Base-by-base conservation (phyloP, 2,797 vertebrate genomes). In the Scarus forsteni region DNA sequence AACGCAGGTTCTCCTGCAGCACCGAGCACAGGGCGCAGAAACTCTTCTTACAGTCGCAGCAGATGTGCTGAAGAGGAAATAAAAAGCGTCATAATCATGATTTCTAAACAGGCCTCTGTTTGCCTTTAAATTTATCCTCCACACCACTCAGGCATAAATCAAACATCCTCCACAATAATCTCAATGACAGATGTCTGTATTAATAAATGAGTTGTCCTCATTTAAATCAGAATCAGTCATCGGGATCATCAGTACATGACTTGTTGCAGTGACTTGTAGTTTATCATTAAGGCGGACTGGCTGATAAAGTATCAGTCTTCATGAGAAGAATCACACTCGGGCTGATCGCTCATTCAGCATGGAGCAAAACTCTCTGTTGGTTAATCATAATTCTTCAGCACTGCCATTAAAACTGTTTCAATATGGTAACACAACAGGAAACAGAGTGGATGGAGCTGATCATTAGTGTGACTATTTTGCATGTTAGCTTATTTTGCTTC, bases 21-120 rank as follows among this genome's bases (percentile, higher is more conserved):
- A 97, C 95, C 0, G 97, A 98, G 83, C 98, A 99, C 60, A 98
- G 88, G 0, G 97, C 96, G 77, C 98, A 99, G 81, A 98, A 99
- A 69, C 97, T 96, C 93, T 98, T 97, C 93, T 96, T 98, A 92
- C 98, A 99, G 77, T 99, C 97, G 59, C 95, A 96, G 65, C 98
- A 99, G 71, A 99, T 91, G 12, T 99, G 97, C 98, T 99, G 88
- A 5, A 4, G 60, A 35, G 59, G 48, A 34, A 40, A 49, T 46
- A 36, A 55, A 27, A 36, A 12, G 0, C 14, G 12, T 38, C 19
- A 15, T 58, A 44, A 53, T 44, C 27, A 58, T 43, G 12, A 34
- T 66, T 63, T 63, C 12, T 40, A 62, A 79, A 42, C 12, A 34
- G 48, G 54, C 62, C 35, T 64, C 16, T 74, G 60, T 63, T 10